Percentiles rank a stretch among this genome's conserved stretches.
These are phyloP conservation scores for Gastrophysa polygoni DNA, from an alignment of 2,888 invertebrate genomes.

Conservation along the genomic window DNA sequence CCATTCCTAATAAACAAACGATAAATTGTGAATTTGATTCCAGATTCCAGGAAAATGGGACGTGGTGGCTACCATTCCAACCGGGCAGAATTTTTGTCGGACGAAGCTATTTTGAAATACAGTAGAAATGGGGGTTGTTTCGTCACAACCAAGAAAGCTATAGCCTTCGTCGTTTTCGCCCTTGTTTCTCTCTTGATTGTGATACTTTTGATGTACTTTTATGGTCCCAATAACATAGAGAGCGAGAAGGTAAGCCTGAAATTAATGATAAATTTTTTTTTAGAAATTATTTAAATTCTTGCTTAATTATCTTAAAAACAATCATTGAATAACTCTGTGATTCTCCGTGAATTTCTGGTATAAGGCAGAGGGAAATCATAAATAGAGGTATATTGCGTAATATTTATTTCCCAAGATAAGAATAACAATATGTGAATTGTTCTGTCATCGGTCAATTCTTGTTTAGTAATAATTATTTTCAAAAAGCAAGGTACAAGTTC, in stretches of 20 bases:
- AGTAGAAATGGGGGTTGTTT: conserved; percentile 67
- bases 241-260: conserved; percentile 42
- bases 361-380: too few relatives aligned
- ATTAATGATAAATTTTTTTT: conserved; percentile 7
- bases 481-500: too few relatives aligned
- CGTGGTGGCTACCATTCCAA: conserved; percentile 53
- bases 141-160: conserved; percentile 65
- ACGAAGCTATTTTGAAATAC: conserved; percentile 64
- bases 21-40: neutral
- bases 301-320: too few relatives aligned
- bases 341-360: too few relatives aligned
- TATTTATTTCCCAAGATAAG: too few relatives aligned
- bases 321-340: too few relatives aligned
- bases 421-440: too few relatives aligned
- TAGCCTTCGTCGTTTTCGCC: conserved; percentile 56
- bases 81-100: conserved; percentile 67
- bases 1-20: too few relatives aligned
- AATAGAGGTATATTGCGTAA: too few relatives aligned
- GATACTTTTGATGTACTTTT: conserved; percentile 53
- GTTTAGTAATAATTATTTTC: too few relatives aligned
- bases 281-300: neutral
- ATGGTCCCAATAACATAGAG: conserved; percentile 47
- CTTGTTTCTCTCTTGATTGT: conserved; percentile 48
- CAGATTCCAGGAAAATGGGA: conserved; percentile 37
- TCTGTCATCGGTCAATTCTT: too few relatives aligned